phyloP scores from a whole-genome alignment of 2,797 vertebrate species.

The Valencia hispanica region DNA sequence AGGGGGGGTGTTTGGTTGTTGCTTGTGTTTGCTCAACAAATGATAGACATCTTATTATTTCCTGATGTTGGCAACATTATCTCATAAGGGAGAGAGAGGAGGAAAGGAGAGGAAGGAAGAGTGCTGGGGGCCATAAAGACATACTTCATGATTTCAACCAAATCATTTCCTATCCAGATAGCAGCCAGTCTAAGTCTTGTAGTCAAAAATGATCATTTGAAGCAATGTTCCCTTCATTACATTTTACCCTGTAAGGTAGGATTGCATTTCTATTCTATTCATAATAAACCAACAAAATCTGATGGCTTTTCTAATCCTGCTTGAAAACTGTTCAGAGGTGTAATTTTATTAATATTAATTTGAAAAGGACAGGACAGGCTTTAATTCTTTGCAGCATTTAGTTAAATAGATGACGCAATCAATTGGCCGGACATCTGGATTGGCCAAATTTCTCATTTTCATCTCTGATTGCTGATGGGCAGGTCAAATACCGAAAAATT shows the following conservation, averaged over 20 bases:
- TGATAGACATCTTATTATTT: conserved; percentile 83
- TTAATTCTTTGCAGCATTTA: neutral
- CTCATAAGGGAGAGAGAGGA: conserved; percentile 64
- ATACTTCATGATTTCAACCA: conserved; percentile 66
- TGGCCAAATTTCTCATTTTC: neutral
- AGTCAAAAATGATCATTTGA: conserved; percentile 38
- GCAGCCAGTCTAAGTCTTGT: conserved; percentile 38
- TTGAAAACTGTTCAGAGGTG: conserved; percentile 29
- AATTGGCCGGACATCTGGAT: neutral
- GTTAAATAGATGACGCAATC: neutral
- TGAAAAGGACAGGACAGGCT: neutral
- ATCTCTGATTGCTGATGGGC: neutral
- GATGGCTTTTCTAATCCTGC: conserved; percentile 30
- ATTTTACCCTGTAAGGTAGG: conserved; percentile 30
- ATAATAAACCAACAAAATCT: conserved; percentile 17
- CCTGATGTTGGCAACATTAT: conserved; percentile 82
- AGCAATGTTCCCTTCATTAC: conserved; percentile 16
- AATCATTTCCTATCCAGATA: conserved; percentile 55
- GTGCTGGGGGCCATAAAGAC: conserved; percentile 68
- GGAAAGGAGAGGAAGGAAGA: conserved; percentile 48
- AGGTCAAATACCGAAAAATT: neutral
- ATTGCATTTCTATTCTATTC: conserved; percentile 31
- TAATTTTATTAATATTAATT: neutral
- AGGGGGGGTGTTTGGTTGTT: conserved; percentile 67
- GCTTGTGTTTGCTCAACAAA: conserved; percentile 81